A percentile compares a stretch with the other conserved stretches of the same genome.
These are phyloP conservation scores for Pelecanoides urinatrix DNA, from an alignment of 2,113 vertebrate species.

Conservation along the genomic window DNA sequence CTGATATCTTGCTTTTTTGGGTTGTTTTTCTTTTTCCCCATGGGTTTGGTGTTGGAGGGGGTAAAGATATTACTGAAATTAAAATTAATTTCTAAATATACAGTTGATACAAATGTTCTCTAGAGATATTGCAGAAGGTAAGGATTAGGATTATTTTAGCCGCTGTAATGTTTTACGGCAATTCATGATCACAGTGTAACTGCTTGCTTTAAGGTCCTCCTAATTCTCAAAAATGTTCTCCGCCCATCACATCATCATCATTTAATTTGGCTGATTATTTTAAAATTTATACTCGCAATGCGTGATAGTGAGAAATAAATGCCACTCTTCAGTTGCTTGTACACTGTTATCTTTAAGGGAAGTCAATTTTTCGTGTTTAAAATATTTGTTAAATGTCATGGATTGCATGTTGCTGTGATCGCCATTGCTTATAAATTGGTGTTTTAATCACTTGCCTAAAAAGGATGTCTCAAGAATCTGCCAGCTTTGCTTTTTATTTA, in stretches of 20 bases:
- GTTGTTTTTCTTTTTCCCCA: neutral
- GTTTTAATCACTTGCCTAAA: neutral
- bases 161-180: neutral
- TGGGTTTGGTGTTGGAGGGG: neutral
- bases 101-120: neutral
- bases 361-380: neutral
- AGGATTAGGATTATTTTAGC: neutral
- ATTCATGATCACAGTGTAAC: neutral
- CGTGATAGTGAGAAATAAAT: neutral
- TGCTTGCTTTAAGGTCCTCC: neutral
- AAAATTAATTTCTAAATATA: neutral
- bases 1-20: neutral
- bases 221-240: neutral
- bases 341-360: neutral
- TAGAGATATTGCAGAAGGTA: neutral
- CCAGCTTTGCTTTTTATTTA: neutral
- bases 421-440: neutral
- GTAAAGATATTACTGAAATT: neutral
- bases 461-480: neutral
- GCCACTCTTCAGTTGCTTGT: neutral
- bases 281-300: neutral
- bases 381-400: neutral
- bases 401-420: neutral
- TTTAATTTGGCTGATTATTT: neutral
- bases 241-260: accelerated